Evolutionary conservation across 2,113 vertebrate species (phyloP), one percentile per base, ranked within the genome.

Genomic region (Alouatta palliata): DNA sequence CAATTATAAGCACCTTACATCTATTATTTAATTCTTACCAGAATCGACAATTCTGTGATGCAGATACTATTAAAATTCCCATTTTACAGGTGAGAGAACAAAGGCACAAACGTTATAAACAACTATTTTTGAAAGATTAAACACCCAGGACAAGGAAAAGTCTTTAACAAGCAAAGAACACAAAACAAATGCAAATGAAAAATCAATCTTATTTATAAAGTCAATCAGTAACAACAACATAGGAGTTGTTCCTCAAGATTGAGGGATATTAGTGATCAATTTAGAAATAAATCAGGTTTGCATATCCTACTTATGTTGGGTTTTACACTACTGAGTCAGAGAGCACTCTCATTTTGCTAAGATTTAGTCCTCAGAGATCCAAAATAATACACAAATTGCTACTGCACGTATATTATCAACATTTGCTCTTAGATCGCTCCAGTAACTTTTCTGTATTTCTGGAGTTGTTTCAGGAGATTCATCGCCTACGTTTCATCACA

Each of bases 111-210:
- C 47, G 81, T 10, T 21, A 68, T 25, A 87, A 89, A 56, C 23
- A 71, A 76, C 25, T 64, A 52, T 84, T 95, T 92, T 71, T 94
- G 45, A 87, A 87, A 90, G 21, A 80, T 87, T 87, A 58, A 96
- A 85, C 8, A 64, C 30, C 19, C 61, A 83, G 17, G 54, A 87
- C 32, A 93, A 14, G 23, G 80, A 82, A 52, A 87, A 58, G 2
- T 61, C 56, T 71, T 88, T 35, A 37, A 66, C 27, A 77, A 80
- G 45, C 5, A 68, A 91, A 91, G 30, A 87, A 84, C 64, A 92
- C 1, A 40, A 88, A 91, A 73, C 45, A 92, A 58, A 66, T 75
- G 45, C 64, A 96, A 88, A 89, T 66, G 14, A 83, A 88, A 45
- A 88, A 56, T 52, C 16, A 54, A 8, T 79, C 71, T 96, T 27